Evolutionary conservation across 2,797 vertebrate genomes (phyloP).

Genomic region (Brotula barbata): DNA sequence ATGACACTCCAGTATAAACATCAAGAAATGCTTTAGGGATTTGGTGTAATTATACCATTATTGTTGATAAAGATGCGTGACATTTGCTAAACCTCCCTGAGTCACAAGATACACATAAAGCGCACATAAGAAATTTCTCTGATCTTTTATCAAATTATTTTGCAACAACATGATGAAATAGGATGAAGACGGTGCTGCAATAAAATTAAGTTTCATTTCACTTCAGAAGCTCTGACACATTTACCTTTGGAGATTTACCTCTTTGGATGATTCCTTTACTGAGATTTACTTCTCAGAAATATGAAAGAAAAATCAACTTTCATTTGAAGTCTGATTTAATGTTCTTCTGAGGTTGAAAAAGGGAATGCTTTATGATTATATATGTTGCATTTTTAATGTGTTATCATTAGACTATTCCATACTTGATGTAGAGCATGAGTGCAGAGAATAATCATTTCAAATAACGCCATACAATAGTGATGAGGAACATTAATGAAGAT

Average conservation of each 20-base stretch:
- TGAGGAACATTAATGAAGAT: no score
- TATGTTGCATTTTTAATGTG: no score
- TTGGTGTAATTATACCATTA: constrained; percentile 64
- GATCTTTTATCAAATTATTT: constrained; percentile 70
- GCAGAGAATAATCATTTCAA: not conserved
- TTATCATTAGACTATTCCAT: no score
- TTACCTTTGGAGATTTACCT: constrained; percentile 43
- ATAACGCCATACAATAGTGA: no score
- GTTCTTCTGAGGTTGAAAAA: no score
- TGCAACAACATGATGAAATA: constrained; percentile 57
- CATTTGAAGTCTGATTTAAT: no score
- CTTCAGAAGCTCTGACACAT: constrained; percentile 66
- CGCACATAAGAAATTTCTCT: constrained; percentile 52
- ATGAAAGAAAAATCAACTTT: not conserved
- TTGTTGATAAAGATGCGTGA: constrained; percentile 69
- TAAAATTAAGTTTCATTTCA: constrained; percentile 66
- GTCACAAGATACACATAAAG: constrained; percentile 49
- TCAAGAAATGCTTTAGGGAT: constrained; percentile 64
- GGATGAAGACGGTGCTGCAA: constrained; percentile 51
- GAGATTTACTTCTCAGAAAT: constrained; percentile 33
- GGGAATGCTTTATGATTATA: no score
- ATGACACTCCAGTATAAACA: constrained; percentile 66
- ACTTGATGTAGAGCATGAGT: no score
- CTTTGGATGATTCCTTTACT: constrained; percentile 56
- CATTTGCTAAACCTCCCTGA: constrained; percentile 63